Percentiles rank a stretch among this genome's conserved stretches.
Conservation (phyloP, 64 coral and sea anemone genomes). For the Pocillopora damicornis region DNA sequence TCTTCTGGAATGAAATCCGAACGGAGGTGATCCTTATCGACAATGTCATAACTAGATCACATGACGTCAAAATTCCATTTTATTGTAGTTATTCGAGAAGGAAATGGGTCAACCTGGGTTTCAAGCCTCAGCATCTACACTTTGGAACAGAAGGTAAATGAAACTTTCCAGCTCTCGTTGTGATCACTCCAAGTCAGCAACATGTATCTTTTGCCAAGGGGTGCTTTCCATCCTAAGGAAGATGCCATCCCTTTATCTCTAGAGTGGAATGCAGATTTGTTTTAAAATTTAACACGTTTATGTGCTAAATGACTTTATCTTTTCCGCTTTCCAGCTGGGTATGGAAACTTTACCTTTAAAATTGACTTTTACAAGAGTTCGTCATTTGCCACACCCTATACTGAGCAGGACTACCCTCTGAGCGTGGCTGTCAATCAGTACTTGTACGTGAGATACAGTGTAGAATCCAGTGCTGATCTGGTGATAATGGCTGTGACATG, state of each 20-base stretch:
- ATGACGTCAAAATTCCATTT: conserved; percentile 55
- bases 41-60: conserved; percentile 45
- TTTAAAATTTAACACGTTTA: neutral
- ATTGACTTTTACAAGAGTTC: conserved; percentile 31
- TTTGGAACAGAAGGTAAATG: neutral
- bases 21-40: conserved; percentile 21
- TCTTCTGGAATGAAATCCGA: conserved; percentile 58
- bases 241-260: neutral
- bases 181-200: neutral
- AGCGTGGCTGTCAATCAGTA: neutral
- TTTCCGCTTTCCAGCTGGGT: neutral
- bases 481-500: conserved; percentile 31
- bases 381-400: neutral
- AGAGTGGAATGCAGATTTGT: neutral
- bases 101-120: neutral
- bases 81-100: conserved; percentile 58
- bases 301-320: neutral
- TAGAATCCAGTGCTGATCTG: conserved; percentile 35
- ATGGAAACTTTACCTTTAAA: conserved; percentile 32
- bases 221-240: neutral
- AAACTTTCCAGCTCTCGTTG: neutral
- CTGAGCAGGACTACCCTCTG: conserved; percentile 7
- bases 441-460: conserved; percentile 17
- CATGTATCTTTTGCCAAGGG: neutral
- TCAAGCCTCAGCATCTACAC: neutral